These are phyloP conservation scores for Drosophila pseudoananassae DNA, from an alignment of 1,140 invertebrate genomes.

Conservation along the genomic window DNA sequence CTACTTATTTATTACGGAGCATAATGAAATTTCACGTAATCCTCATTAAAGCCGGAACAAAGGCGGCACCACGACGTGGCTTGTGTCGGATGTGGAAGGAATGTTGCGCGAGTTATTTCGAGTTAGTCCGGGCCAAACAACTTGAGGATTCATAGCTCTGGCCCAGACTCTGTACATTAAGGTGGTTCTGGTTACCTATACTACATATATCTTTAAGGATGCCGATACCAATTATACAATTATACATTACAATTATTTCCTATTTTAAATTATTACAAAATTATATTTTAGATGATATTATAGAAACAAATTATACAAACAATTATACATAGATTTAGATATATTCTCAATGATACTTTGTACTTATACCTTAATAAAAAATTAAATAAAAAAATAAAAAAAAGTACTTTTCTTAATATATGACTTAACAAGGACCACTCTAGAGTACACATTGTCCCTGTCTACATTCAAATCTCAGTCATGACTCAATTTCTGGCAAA, in stretches of 20 bases:
- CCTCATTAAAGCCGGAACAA: constrained; percentile 59
- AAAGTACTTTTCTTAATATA: too few species aligned
- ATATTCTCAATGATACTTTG: too few species aligned
- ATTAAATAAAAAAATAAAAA: too few species aligned
- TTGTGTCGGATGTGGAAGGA: not conserved
- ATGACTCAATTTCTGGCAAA: constrained; percentile 38
- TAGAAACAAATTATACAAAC: too few species aligned
- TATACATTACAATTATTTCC: too few species aligned
- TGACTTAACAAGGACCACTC: not conserved
- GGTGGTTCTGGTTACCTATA: not conserved
- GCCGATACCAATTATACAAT: too few species aligned
- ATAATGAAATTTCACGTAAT: constrained; percentile 74
- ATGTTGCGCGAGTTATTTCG: constrained; percentile 2
- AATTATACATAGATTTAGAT: too few species aligned
- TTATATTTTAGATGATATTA: too few species aligned
- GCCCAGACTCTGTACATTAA: not conserved
- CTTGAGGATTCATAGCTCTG: constrained; percentile 3
- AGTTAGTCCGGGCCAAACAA: constrained; percentile 23
- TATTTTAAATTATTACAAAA: too few species aligned
- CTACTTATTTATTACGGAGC: constrained; percentile 69
- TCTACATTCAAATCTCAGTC: constrained; percentile 42
- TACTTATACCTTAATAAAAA: too few species aligned
- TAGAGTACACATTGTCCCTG: not conserved
- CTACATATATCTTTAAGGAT: too few species aligned
- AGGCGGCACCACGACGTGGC: constrained; percentile 9